Percentiles rank a stretch among this genome's conserved stretches.
Evolutionary conservation across 2,113 vertebrate species (phyloP).

Genomic region (Catharus minimus): DNA sequence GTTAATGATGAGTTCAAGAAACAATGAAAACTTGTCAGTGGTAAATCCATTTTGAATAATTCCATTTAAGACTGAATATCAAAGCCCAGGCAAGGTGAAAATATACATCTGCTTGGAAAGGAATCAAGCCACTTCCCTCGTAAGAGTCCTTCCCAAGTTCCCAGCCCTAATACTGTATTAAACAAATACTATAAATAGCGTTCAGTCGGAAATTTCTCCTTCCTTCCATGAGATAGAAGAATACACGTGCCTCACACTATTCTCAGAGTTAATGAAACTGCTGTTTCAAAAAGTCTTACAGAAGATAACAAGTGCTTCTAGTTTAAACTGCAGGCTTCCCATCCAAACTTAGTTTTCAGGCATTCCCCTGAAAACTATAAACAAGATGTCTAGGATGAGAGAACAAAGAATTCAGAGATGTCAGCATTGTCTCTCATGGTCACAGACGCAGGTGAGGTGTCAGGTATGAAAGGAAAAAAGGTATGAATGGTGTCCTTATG

Average conservation of each 20-base stretch:
- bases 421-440: not conserved
- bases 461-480: not conserved
- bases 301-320: not conserved
- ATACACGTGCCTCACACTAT: not conserved
- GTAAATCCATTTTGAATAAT: not conserved
- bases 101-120: not conserved
- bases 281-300: not conserved
- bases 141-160: not conserved
- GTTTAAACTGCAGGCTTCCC: not conserved
- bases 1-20: not conserved
- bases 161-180: not conserved
- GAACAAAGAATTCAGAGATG: not conserved
- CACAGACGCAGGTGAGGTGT: not conserved
- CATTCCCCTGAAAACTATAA: not conserved
- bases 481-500: not conserved
- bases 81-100: not conserved
- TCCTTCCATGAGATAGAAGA: not conserved
- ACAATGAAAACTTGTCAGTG: not conserved
- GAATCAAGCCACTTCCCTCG: not conserved
- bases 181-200: not conserved
- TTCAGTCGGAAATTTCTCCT: not conserved
- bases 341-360: not conserved
- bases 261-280: not conserved
- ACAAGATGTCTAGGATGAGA: not conserved
- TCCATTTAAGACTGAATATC: not conserved